Evolutionary conservation across 2,113 vertebrate genomes (phyloP).

Genomic region (Scomber scombrus): DNA sequence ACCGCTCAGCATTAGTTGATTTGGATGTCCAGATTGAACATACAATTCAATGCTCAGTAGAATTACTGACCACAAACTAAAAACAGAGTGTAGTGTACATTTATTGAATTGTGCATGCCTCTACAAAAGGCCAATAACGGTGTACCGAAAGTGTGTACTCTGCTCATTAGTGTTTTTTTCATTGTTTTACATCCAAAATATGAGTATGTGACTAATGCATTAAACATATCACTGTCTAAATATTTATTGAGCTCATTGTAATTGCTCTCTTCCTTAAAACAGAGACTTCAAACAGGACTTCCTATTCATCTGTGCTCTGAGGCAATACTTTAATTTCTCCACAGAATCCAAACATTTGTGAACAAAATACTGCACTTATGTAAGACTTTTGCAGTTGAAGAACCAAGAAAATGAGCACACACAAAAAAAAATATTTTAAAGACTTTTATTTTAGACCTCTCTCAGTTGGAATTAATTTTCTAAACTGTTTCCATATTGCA

Average conservation of each 20-base stretch:
- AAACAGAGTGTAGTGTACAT: not conserved
- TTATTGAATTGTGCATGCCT: too few relatives aligned
- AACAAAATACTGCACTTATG: slow-evolving; percentile 57
- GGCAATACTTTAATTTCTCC: slow-evolving; percentile 67
- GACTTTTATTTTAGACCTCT: not conserved
- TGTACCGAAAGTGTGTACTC: not conserved
- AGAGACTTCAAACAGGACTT: slow-evolving; percentile 60
- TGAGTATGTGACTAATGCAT: slow-evolving; percentile 1
- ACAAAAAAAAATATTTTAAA: slow-evolving; percentile 14
- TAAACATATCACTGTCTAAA: slow-evolving; percentile 41
- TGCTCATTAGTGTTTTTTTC: not conserved
- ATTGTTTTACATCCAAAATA: slow-evolving; percentile 18
- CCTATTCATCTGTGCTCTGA: slow-evolving; percentile 41
- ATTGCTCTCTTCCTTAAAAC: slow-evolving; percentile 43
- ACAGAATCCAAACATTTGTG: slow-evolving; percentile 55
- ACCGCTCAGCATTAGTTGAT: too few relatives aligned
- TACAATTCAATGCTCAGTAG: not conserved
- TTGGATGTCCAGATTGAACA: not conserved
- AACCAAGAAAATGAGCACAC: slow-evolving; percentile 25
- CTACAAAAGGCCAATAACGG: not conserved
- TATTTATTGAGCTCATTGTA: slow-evolving; percentile 45
- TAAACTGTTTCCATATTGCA: not conserved
- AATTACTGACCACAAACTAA: not conserved
- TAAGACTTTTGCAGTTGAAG: slow-evolving; percentile 28
- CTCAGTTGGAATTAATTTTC: slow-evolving; percentile 40